These are phyloP conservation scores for Gallinago stenura DNA, from an alignment of 2,797 vertebrate genomes.

Conservation along the genomic window DNA sequence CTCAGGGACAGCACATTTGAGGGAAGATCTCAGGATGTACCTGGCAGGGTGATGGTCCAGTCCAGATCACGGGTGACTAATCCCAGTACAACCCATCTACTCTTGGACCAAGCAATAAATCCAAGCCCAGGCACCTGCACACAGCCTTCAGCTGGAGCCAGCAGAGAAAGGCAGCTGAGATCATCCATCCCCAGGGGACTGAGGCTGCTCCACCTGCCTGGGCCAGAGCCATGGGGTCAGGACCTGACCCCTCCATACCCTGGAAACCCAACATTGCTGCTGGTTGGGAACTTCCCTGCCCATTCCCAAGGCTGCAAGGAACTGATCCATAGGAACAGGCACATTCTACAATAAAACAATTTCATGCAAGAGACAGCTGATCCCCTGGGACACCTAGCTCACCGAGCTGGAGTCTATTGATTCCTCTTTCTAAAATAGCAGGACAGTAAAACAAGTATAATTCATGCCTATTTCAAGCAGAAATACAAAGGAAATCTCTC, in stretches of 20 bases:
- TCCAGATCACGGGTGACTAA: not conserved
- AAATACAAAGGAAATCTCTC: not conserved
- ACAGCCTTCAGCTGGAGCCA: not conserved
- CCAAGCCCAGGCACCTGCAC: not conserved
- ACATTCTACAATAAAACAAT: not conserved
- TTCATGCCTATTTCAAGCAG: not conserved
- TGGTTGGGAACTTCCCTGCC: not conserved
- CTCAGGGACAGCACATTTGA: not conserved
- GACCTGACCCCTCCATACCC: not conserved
- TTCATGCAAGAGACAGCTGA: not conserved
- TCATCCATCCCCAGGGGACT: not conserved
- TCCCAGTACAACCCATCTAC: not conserved
- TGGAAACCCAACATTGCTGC: not conserved
- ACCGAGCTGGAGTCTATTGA: not conserved
- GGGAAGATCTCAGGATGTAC: not conserved
- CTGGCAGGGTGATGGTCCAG: not conserved
- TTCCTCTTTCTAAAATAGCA: not conserved
- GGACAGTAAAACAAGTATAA: not conserved
- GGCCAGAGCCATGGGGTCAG: not conserved
- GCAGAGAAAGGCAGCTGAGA: not conserved
- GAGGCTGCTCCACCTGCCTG: not conserved
- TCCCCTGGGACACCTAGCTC: not conserved
- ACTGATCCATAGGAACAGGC: not conserved
- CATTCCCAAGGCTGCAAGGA: not conserved
- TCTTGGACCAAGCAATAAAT: fast-evolving